Conservation (phyloP, 1,140 invertebrate species). For the Antheraea pernyi region DNA sequence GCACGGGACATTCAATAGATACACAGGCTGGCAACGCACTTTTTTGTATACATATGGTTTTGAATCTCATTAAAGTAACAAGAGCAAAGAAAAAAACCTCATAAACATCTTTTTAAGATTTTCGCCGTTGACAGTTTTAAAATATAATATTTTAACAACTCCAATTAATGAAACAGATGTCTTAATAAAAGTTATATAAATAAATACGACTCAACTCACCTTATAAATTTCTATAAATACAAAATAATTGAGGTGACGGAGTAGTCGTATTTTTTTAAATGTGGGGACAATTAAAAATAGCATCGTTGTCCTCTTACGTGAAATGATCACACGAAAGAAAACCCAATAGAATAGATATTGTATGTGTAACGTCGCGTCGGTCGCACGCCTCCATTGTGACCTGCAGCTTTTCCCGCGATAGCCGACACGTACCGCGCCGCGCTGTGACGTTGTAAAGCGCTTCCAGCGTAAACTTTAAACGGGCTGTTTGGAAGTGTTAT, state of each 20-base stretch:
- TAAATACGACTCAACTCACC: background rate
- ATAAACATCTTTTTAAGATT: background rate
- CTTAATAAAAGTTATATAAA: background rate
- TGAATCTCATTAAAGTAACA: background rate
- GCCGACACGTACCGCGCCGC: constrained; percentile 53
- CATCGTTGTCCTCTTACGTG: constrained; percentile 41
- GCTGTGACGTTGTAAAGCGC: constrained; percentile 22
- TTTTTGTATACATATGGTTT: background rate
- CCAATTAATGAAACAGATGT: background rate
- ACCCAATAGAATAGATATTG: constrained; percentile 50
- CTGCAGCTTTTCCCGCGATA: constrained; percentile 63
- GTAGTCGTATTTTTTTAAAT: constrained; percentile 5
- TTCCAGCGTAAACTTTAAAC: background rate
- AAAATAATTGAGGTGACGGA: constrained; percentile 1
- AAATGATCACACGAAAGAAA: constrained; percentile 60
- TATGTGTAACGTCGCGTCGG: constrained; percentile 51
- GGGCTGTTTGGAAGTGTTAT: background rate
- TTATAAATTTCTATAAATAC: constrained; percentile 2
- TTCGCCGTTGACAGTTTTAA: background rate
- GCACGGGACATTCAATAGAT: no score
- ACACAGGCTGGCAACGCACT: no score
- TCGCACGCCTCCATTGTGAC: constrained; percentile 53
- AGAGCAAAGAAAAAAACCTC: background rate
- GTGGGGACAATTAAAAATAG: constrained; percentile 57
- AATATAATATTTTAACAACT: background rate